phyloP scores from a whole-genome alignment of 2,888 invertebrate species.

The Lepidonotus clava region DNA sequence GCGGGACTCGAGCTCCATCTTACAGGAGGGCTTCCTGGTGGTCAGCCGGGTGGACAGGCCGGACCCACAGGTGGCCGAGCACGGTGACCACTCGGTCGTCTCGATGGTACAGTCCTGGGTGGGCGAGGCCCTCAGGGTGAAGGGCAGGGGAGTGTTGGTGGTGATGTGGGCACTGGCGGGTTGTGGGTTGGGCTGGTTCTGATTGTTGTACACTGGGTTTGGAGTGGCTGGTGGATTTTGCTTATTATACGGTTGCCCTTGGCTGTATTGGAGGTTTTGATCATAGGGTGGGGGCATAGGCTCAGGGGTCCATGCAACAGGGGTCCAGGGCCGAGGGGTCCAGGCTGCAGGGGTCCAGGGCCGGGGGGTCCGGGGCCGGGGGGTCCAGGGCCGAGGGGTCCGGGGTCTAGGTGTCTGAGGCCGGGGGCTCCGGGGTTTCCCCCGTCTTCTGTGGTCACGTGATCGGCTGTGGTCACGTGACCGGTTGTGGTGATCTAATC shows the following conservation, averaged over 20 bases:
- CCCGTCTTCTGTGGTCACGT: no score
- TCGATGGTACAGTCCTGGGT: neutral
- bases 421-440: neutral
- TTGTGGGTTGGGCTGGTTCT: neutral
- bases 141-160: neutral
- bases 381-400: neutral
- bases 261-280: no score
- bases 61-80: constrained; percentile 74
- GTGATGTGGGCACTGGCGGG: neutral
- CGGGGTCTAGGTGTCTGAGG: constrained; percentile 11
- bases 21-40: constrained; percentile 62
- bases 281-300: no score
- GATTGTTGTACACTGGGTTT: neutral
- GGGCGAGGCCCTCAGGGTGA: neutral
- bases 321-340: constrained; percentile 4
- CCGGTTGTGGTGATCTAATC: no score
- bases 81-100: constrained; percentile 72
- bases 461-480: no score
- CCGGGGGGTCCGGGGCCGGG: neutral
- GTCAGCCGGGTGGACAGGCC: constrained; percentile 72
- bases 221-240: neutral
- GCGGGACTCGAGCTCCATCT: constrained; percentile 48
- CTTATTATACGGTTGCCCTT: no score
- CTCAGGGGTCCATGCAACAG: no score
- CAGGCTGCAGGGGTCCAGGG: neutral